Conservation (phyloP, 2,888 invertebrate genomes). For the Xestia sexstrigata region DNA sequence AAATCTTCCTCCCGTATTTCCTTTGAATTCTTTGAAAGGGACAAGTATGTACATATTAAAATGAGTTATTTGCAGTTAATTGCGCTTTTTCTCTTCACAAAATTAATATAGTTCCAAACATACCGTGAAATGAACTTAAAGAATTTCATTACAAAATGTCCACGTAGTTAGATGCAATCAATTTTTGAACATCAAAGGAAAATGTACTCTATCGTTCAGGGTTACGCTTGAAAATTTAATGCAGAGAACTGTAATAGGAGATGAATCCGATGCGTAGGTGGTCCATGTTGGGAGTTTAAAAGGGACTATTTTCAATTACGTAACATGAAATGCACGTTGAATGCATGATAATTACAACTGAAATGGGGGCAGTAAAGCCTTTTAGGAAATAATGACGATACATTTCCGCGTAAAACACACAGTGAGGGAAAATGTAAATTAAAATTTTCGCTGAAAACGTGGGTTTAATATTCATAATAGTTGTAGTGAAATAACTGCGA, state of each 20-base stretch:
- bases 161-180: constrained; percentile 7
- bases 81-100: constrained; percentile 18
- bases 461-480: constrained; percentile 49
- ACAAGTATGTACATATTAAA: not conserved
- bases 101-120: constrained; percentile 43
- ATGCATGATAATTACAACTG: constrained; percentile 19
- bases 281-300: constrained; percentile 34
- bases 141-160: constrained; percentile 54
- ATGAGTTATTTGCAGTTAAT: constrained; percentile 14
- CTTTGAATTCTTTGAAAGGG: constrained; percentile 25
- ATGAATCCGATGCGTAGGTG: constrained; percentile 55
- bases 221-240: constrained; percentile 32
- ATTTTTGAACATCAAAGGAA: not conserved
- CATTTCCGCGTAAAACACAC: constrained; percentile 20
- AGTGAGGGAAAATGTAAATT: constrained; percentile 46
- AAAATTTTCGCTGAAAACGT: constrained; percentile 40
- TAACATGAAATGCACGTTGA: constrained; percentile 12
- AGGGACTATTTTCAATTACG: constrained; percentile 26
- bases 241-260: constrained; percentile 12
- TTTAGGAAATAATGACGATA: constrained; percentile 19
- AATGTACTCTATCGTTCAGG: not conserved
- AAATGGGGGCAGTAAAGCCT: constrained; percentile 24
- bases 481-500: constrained; percentile 40
- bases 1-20: not conserved
- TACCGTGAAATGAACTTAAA: constrained; percentile 47